These are phyloP conservation scores for Heliconius erato DNA, from an alignment of 2,888 invertebrate genomes.

Conservation along the genomic window DNA sequence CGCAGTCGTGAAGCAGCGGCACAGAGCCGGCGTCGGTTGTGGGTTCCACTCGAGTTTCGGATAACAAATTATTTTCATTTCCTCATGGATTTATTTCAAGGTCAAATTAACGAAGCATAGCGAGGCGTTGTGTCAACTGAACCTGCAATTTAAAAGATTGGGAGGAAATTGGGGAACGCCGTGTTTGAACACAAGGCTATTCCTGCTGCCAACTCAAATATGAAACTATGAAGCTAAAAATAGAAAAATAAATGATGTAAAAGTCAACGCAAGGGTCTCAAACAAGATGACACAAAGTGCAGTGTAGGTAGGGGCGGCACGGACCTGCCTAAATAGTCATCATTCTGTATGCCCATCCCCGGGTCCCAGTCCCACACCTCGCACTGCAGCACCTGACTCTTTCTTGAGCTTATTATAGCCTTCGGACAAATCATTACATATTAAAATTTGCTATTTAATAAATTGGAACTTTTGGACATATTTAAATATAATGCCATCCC, in stretches of 20 bases:
- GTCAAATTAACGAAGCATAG: too few species aligned
- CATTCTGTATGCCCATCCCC: constrained; percentile 91
- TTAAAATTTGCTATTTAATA: constrained; percentile 9
- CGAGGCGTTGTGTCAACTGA: too few species aligned
- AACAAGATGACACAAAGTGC: constrained; percentile 55
- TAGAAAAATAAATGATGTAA: constrained; percentile 55
- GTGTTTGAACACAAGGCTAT: background rate
- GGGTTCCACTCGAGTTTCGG: background rate
- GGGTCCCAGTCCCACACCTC: constrained; percentile 95
- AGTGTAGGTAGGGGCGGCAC: constrained; percentile 67
- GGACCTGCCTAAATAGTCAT: constrained; percentile 95
- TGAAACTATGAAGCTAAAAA: background rate
- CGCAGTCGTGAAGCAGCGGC: background rate
- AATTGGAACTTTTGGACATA: background rate
- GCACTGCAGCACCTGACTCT: constrained; percentile 90
- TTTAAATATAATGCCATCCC: background rate
- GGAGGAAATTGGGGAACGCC: background rate
- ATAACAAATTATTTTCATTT: background rate
- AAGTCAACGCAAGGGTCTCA: constrained; percentile 57
- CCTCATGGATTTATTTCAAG: background rate
- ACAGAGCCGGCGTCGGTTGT: background rate
- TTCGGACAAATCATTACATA: constrained; percentile 81
- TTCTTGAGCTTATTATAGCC: constrained; percentile 91
- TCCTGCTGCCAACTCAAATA: too few species aligned
- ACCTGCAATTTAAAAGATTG: too few species aligned